These are phyloP conservation scores for Stictonetta naevosa DNA, from an alignment of 2,113 vertebrate genomes.

Conservation along the genomic window DNA sequence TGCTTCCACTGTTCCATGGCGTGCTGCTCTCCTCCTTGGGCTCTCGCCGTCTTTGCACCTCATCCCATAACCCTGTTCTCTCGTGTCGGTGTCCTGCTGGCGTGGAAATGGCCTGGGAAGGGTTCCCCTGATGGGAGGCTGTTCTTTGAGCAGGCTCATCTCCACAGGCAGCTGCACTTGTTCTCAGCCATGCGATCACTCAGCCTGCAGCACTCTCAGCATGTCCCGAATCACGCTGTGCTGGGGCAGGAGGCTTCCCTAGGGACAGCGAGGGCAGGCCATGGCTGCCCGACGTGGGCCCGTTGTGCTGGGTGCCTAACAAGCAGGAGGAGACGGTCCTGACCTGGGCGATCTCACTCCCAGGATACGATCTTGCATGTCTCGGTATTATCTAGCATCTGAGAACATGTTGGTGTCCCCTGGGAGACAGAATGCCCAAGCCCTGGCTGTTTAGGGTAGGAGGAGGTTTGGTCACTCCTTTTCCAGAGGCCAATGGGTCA, in stretches of 20 bases:
- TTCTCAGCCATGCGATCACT: not conserved
- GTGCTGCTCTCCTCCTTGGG: not conserved
- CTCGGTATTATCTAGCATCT: not conserved
- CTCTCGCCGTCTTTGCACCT: not conserved
- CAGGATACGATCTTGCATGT: not conserved
- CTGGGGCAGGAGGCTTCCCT: not conserved
- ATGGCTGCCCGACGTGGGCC: not conserved
- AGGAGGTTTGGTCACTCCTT: not conserved
- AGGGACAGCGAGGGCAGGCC: too few species aligned
- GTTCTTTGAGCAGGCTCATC: not conserved
- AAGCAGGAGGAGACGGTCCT: not conserved
- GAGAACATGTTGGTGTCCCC: not conserved
- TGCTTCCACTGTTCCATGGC: rapidly evolving
- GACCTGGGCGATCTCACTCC: not conserved
- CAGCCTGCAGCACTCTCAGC: not conserved
- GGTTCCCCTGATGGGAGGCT: not conserved
- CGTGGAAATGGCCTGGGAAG: not conserved
- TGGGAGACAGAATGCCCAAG: rapidly evolving
- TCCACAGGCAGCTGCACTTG: not conserved
- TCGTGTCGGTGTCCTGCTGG: not conserved
- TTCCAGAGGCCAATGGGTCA: not conserved
- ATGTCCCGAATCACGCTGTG: not conserved
- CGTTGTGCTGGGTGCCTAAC: not conserved
- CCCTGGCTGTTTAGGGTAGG: not conserved
- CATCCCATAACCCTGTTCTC: not conserved